Percentiles rank a stretch among this genome's conserved stretches.
Evolutionary conservation across 2,888 invertebrate genomes (phyloP).

Genomic region (Cephus pygmeus): DNA sequence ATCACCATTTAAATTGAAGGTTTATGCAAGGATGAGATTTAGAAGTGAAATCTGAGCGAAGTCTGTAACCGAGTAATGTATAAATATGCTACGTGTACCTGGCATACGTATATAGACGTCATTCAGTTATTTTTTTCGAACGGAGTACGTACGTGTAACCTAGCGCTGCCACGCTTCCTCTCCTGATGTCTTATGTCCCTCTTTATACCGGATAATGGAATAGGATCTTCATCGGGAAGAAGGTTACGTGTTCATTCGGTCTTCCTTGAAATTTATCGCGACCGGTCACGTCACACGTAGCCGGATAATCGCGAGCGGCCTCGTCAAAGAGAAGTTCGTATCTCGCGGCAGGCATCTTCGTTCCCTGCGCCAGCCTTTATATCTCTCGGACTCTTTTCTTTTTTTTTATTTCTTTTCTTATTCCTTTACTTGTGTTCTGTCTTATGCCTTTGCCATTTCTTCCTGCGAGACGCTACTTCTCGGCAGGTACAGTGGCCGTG

Average conservation of each 20-base stretch:
- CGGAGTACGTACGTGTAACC: background rate
- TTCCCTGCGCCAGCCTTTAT: background rate
- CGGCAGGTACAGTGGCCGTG: background rate
- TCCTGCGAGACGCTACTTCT: background rate
- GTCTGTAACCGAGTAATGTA: background rate
- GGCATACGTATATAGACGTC: background rate
- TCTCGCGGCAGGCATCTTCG: background rate
- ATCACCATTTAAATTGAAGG: background rate
- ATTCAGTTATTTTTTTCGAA: background rate
- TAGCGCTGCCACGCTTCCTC: background rate
- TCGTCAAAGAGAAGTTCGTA: conserved; percentile 3
- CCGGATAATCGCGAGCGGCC: background rate
- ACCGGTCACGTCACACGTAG: conserved; percentile 5
- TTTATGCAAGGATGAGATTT: background rate
- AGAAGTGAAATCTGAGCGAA: background rate
- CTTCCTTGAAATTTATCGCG: conserved; percentile 5
- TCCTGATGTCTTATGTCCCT: background rate
- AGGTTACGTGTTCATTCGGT: conserved; percentile 7
- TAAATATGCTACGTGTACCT: background rate
- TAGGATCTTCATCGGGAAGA: background rate
- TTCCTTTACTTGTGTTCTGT: background rate
- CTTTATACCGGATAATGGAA: background rate
- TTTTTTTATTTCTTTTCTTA: background rate
- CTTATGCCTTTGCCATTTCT: background rate
- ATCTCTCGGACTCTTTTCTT: background rate